Conservation (phyloP, 2,797 vertebrate genomes). For the Falco concolor region DNA sequence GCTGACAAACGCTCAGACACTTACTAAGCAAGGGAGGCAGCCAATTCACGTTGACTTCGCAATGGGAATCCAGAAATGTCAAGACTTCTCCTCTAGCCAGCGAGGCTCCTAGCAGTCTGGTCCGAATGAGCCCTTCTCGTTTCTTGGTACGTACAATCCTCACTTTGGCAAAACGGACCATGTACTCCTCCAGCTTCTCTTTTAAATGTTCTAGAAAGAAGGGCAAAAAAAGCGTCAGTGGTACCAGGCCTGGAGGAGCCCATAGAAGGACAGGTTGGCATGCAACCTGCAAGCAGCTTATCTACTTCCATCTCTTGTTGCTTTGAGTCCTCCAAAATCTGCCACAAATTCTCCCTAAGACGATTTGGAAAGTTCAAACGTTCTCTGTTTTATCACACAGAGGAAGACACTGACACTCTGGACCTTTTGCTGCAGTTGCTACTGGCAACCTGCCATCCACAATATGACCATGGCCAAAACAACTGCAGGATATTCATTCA, state of each 20-base stretch:
- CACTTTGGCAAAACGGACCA: conserved; percentile 85
- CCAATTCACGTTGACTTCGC: conserved; percentile 89
- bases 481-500: not conserved
- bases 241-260: not conserved
- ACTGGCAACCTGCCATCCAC: conserved; percentile 7
- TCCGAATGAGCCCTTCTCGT: conserved; percentile 88
- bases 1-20: conserved; percentile 10
- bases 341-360: not conserved
- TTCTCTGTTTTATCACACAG: conserved; percentile 8
- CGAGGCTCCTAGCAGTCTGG: conserved; percentile 83
- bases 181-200: conserved; percentile 82
- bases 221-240: not conserved
- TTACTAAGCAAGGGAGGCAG: conserved; percentile 86
- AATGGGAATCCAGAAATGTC: conserved; percentile 88
- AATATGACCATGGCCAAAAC: not conserved
- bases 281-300: not conserved
- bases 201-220: conserved; percentile 82
- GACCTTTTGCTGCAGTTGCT: not conserved
- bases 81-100: conserved; percentile 85
- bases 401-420: not conserved
- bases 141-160: conserved; percentile 87
- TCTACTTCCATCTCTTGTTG: not conserved
- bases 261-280: not conserved
- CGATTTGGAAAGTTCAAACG: conserved; percentile 14
- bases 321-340: not conserved